Evolutionary conservation across 2,888 invertebrate genomes (phyloP).

Genomic region (Melipona beecheii): DNA sequence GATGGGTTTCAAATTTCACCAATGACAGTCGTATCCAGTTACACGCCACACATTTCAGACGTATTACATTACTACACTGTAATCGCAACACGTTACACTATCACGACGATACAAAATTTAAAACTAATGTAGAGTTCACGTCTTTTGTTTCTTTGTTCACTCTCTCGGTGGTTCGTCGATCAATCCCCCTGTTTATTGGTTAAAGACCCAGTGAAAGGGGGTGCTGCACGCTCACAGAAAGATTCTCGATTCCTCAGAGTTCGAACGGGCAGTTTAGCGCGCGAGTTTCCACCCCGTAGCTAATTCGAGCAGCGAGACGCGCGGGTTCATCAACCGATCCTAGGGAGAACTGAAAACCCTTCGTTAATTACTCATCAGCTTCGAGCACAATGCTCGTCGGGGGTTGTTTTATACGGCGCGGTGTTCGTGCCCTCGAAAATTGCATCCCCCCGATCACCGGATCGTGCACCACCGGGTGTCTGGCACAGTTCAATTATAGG

Average conservation of each 20-base stretch:
- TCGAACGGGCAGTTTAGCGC: constrained; percentile 62
- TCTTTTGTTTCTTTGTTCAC: no score
- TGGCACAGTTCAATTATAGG: background rate
- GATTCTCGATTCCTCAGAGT: constrained; percentile 58
- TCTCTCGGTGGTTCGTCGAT: no score
- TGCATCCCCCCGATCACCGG: constrained; percentile 1
- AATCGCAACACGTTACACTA: no score
- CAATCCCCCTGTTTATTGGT: no score
- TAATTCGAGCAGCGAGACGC: constrained; percentile 73
- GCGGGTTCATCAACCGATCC: constrained; percentile 72
- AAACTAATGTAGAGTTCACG: no score
- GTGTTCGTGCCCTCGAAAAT: constrained; percentile 15
- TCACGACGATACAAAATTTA: no score
- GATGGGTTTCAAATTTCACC: no score
- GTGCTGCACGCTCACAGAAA: no score
- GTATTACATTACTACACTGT: no score
- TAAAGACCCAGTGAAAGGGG: no score
- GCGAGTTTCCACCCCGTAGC: constrained; percentile 53
- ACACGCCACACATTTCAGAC: no score
- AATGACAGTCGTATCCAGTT: no score
- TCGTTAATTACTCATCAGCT: constrained; percentile 75
- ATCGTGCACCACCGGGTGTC: background rate
- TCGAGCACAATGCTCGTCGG: constrained; percentile 30
- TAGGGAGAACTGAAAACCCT: constrained; percentile 65
- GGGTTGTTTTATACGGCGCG: constrained; percentile 30